Base-by-base conservation (phyloP, 1,140 invertebrate species). In the Hyles vespertilio region DNA sequence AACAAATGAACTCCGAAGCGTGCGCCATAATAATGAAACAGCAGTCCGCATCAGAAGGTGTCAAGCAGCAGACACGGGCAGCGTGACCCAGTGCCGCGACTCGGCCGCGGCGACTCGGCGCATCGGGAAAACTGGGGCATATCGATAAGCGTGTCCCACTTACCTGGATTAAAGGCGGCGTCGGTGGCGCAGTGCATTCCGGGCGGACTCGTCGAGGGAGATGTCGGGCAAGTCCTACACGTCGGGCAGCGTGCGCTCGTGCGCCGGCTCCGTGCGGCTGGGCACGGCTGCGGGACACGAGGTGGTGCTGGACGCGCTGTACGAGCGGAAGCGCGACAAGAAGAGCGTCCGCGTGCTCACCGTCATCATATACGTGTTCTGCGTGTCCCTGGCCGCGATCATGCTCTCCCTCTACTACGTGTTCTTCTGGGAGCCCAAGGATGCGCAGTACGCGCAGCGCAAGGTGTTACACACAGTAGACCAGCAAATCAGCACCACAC, bases 401-500 rank as follows among this genome's bases (percentile, higher is more conserved):
- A 95, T 98, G 81, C 91, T 99, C 32, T 98, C 97, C 0, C 91
- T 98, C 8, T 99, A 99, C 90, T 99, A 99, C 89, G 94, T 97
- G 62, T 97, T 98, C 83, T 93, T 99, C 62, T 99, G 98, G 98
- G 94, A 98, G 83, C 96, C 96, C 0, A 92, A 88, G 80, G 89
- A 82, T 63, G 83, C 87, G 67, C 84, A 84, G 48, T 83, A 85
- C 70, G 79, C 81, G 62, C 80, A 89, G 67, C 84, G 84, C 72
- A 85, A 89, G 85, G 85, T 89, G 81, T 77, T 80, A 69, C 81
- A 84, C 77, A 86, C 74, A 67, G 82, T 85, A 74, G 76, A 81
- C 74, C 72, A 77, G 83, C 80, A 79, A 80, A 77, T 74, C 81
- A 85, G 75, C 83, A 87, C 89, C 58, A 86, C 85, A 84, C 84